Base-by-base conservation (phyloP, 1,140 invertebrate species). In the Mylabris phalerata region DNA sequence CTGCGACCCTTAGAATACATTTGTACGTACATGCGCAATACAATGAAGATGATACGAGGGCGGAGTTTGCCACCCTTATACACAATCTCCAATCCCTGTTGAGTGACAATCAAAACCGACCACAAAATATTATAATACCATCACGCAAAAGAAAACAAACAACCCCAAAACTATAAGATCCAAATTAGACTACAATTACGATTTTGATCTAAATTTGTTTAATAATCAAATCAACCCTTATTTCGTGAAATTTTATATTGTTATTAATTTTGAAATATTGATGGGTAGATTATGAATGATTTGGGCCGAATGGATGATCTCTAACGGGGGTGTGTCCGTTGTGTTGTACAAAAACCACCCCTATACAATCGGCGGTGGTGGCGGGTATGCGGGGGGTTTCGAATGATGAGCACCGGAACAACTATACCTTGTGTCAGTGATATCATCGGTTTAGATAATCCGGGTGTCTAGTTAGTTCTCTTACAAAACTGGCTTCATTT, bases 381-480 rank as follows among this genome's bases (percentile, higher is more conserved):
- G 65, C 64, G 60, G 65, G 65, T 19, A 19, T 19, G 32, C 32
- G 58, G 63, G 63, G 63, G 60, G 54, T 57, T 26, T 4, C 32
- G 7, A 32, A 67, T 64, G 65, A 67, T 67, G 65, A 65, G 64
- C 63, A 61, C 54, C 58, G 57, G 60, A 65, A 67, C 62, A 62
- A 67, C 58, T 64, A 62, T 57, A 61, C 59, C 59, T 61, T 67
- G 59, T 67, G 63, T 67, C 65, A 61, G 60, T 60, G 57, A 62
- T 64, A 63, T 66, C 61, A 66, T 66, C 58, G 63, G 55, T 38
- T 55, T 57, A 62, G 65, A 67, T 67, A 67, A 67, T 65, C 60
- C 65, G 52, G 51, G 41, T 54, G 4, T 32, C 4, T 32, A 32
- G 32, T 32, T 32, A 19, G 19, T 32, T 32, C 4, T 32, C 32